Base-by-base conservation (phyloP, 2,888 invertebrate genomes). In the Trachelus iudaicus region DNA sequence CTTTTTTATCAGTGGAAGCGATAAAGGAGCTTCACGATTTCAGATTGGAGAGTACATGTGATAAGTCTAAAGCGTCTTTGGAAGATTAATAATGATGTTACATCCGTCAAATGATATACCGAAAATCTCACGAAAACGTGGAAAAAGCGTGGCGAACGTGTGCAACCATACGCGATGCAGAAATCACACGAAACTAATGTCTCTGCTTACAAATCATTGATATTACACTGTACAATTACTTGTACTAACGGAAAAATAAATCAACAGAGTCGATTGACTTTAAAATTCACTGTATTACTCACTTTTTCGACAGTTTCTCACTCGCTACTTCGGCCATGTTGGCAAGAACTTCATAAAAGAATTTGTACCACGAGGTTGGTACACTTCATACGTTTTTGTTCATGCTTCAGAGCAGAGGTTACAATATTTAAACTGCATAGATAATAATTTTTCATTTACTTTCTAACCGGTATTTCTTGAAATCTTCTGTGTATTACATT, bases 241-340 rank as follows among this genome's bases (percentile, higher is more conserved):
- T 15, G 56, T 56, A 23, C 2, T 56, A 23, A 56, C 0, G 9
- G 6, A 23, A 56, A 56, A 9, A 56, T 9, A 56, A 56, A 56
- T 56, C 56, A 9, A 56, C 23, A 23, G 23, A 56, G 4, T 56
- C 23, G 15, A 6, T 74, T 35, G 23, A 30, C 31, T 71, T 71
- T 34, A 34, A 13, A 30, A 74, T 74, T 13, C 23, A 40, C 56
- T 37, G 74, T 37, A 81, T 84, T 87, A 91, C 94, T 94, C 93
- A 95, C 95, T 95, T 95, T 92, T 95, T 95, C 15, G 95, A 95
- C 81, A 95, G 87, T 87, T 94, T 94, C 92, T 94, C 95, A 88
- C 87, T 92, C 78, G 91, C 85, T 84, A 90, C 89, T 87, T 95
- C 95, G 87, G 94, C 94, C 94, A 95, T 94, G 83, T 83, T 89